A percentile compares a stretch with the other conserved stretches of the same genome.
These are phyloP conservation scores for Ciconia boyciana DNA, from an alignment of 2,113 vertebrate species.

Conservation along the genomic window DNA sequence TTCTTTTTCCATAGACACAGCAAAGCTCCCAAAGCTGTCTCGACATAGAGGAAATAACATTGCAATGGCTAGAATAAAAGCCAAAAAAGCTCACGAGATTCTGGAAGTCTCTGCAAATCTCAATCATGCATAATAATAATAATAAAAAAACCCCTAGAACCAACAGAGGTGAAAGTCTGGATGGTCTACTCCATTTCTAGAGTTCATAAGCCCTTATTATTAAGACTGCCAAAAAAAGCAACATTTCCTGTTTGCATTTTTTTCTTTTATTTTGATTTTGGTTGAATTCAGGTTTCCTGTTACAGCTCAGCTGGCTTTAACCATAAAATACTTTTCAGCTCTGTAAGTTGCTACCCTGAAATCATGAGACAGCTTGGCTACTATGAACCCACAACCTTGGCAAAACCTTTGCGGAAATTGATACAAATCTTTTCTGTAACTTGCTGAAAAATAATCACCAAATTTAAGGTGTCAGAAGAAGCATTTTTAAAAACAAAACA, in stretches of 20 bases:
- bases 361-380: background rate
- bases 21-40: background rate
- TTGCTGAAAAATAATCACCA: background rate
- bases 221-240: background rate
- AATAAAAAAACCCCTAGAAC: background rate
- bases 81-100: background rate
- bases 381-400: background rate
- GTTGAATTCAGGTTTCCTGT: background rate
- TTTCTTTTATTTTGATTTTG: conserved; percentile 13
- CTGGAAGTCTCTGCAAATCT: background rate
- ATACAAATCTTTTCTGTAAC: background rate
- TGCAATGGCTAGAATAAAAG: background rate
- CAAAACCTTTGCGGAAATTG: background rate
- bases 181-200: background rate
- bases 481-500: background rate
- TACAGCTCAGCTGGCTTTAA: background rate
- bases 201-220: background rate
- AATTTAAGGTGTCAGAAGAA: background rate
- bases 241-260: background rate
- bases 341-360: background rate
- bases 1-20: background rate
- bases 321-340: background rate
- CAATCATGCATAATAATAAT: background rate
- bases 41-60: background rate
- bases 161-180: background rate